Percentiles rank a stretch among this genome's conserved stretches.
These are phyloP conservation scores for Nerophis lumbriciformis DNA, from an alignment of 2,113 vertebrate species.

Conservation along the genomic window DNA sequence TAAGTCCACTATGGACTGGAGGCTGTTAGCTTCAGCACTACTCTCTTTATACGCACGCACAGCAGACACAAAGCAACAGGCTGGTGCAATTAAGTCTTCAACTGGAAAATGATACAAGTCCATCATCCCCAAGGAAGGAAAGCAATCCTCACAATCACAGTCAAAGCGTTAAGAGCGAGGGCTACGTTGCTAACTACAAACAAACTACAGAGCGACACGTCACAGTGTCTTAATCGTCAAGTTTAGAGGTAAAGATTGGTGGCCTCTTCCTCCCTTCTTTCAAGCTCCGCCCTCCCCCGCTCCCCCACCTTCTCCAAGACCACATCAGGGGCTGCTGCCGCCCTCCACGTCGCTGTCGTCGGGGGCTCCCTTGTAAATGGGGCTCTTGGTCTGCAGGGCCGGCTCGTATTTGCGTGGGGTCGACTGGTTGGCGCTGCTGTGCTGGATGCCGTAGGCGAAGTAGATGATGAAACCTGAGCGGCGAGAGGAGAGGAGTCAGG, in stretches of 20 bases:
- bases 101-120: not conserved
- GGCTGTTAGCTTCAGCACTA: constrained; percentile 19
- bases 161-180: not conserved
- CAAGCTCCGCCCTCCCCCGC: constrained; percentile 10
- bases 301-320: constrained; percentile 18
- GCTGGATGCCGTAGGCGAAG: constrained; percentile 82
- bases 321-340: constrained; percentile 53
- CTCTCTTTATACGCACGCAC: constrained; percentile 32
- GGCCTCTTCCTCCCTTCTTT: constrained; percentile 26
- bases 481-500: not conserved
- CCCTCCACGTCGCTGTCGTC: constrained; percentile 58
- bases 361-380: constrained; percentile 56
- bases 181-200: constrained; percentile 31
- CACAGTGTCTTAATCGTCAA: constrained; percentile 37
- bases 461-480: constrained; percentile 84
- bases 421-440: constrained; percentile 73
- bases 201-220: constrained; percentile 7
- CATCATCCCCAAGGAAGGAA: not conserved
- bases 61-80: constrained; percentile 17
- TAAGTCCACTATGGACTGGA: constrained; percentile 1
- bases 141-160: not conserved
- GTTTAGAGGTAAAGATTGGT: constrained; percentile 52
- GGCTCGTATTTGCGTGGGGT: constrained; percentile 52
- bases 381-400: constrained; percentile 50
- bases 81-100: not conserved